These are phyloP conservation scores for Leptothorax acervorum DNA, from an alignment of 2,888 invertebrate genomes.

Conservation along the genomic window DNA sequence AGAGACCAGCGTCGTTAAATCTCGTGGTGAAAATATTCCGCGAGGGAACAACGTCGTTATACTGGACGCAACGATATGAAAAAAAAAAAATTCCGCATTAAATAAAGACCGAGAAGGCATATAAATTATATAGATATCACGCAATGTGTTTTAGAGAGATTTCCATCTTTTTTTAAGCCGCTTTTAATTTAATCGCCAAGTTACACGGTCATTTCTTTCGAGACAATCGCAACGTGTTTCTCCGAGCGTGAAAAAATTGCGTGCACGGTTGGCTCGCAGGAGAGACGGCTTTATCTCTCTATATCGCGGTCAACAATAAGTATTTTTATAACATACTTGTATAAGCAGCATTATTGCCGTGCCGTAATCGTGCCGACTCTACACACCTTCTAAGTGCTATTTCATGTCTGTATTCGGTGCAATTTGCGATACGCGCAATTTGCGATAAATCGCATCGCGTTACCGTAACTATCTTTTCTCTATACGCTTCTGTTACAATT, in stretches of 20 bases:
- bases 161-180: constrained; percentile 8
- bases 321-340: constrained; percentile 22
- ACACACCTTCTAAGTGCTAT: constrained; percentile 45
- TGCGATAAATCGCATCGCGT: constrained; percentile 52
- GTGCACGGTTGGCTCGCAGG: not conserved
- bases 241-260: constrained; percentile 40
- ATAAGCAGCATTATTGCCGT: not conserved
- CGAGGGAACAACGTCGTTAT: not conserved
- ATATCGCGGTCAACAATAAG: constrained; percentile 15
- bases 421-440: constrained; percentile 61
- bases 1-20: constrained; percentile 7
- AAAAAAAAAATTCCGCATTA: not conserved
- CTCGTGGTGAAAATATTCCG: not conserved
- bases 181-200: constrained; percentile 34
- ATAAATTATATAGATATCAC: not conserved
- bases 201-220: constrained; percentile 34
- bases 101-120: not conserved
- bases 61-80: not conserved
- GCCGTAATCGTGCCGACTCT: not conserved
- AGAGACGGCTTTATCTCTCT: constrained; percentile 28
- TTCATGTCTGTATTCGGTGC: constrained; percentile 52
- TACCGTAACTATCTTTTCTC: constrained; percentile 42
- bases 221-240: constrained; percentile 41
- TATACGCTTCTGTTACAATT: not conserved
- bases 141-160: constrained; percentile 19